Conservation (phyloP, 92 coral and sea anemone genomes). For the Epizoanthus scotinus region DNA sequence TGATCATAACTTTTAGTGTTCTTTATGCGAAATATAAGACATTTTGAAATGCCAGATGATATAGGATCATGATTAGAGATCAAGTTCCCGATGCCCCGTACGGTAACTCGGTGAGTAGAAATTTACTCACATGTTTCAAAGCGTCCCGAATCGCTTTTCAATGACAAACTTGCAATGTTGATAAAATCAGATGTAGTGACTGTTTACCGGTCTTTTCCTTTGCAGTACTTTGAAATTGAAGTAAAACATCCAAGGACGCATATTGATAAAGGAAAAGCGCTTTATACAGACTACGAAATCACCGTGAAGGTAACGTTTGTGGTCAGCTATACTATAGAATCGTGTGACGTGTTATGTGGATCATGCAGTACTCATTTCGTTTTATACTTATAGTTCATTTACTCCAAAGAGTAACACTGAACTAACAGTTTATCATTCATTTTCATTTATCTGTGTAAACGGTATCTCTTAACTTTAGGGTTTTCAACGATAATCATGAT, state of each 20-base stretch:
- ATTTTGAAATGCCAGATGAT: background rate
- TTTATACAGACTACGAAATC: conserved; percentile 82
- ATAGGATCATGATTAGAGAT: conserved; percentile 61
- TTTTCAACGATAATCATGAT: too few species aligned
- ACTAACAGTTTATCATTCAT: too few species aligned
- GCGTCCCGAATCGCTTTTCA: too few species aligned
- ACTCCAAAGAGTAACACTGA: too few species aligned
- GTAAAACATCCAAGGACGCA: conserved; percentile 87
- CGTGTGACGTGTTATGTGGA: background rate
- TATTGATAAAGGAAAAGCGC: conserved; percentile 74
- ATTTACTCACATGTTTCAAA: background rate
- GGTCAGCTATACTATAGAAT: too few species aligned
- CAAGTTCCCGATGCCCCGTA: conserved; percentile 60
- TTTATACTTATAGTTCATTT: too few species aligned
- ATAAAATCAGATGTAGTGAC: background rate
- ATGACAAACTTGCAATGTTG: background rate
- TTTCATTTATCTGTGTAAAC: too few species aligned
- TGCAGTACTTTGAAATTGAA: conserved; percentile 74
- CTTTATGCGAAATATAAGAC: background rate
- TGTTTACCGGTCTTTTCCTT: background rate
- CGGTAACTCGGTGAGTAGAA: conserved; percentile 52
- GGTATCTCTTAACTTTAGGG: too few species aligned
- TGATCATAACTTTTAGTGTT: background rate
- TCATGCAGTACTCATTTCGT: too few species aligned
- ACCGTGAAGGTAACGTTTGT: conserved; percentile 60